phyloP scores from a whole-genome alignment of 2,113 vertebrate species.

The Nycticorax nycticorax region DNA sequence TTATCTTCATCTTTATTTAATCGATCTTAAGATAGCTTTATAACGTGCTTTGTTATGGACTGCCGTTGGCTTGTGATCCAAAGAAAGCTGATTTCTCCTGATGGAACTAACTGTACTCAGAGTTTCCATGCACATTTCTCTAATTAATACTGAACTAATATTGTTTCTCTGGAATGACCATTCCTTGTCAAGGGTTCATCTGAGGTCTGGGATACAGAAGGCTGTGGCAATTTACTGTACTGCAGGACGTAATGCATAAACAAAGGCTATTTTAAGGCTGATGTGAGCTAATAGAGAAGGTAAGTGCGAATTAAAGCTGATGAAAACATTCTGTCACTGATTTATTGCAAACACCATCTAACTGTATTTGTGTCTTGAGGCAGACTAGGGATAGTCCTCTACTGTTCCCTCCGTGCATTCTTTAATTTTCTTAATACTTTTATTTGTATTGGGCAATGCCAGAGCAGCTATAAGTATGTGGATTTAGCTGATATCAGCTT shows the following conservation, averaged over 20 bases:
- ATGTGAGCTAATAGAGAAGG: not conserved
- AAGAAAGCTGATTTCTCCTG: not conserved
- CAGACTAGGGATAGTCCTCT: not conserved
- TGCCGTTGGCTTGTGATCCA: not conserved
- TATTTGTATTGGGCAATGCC: not conserved
- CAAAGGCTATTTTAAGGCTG: not conserved
- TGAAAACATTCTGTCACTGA: not conserved
- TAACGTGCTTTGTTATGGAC: not conserved
- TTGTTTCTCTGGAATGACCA: not conserved
- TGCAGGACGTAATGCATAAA: not conserved
- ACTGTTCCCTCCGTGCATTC: not conserved
- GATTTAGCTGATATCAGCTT: conserved; percentile 4
- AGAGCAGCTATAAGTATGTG: not conserved
- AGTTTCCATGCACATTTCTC: not conserved
- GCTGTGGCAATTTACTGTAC: not conserved
- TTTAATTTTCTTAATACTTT: not conserved
- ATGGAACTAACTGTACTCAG: not conserved
- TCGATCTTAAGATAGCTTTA: accelerated
- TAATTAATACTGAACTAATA: not conserved
- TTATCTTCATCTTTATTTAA: not conserved
- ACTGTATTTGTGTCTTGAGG: not conserved
- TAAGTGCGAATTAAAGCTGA: not conserved
- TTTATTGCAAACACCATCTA: not conserved
- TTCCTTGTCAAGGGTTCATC: not conserved
- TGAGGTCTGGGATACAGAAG: not conserved